Evolutionary conservation across 2,113 vertebrate genomes (phyloP), one percentile per base, ranked within the genome.

Genomic region (Anolis sagrei): DNA sequence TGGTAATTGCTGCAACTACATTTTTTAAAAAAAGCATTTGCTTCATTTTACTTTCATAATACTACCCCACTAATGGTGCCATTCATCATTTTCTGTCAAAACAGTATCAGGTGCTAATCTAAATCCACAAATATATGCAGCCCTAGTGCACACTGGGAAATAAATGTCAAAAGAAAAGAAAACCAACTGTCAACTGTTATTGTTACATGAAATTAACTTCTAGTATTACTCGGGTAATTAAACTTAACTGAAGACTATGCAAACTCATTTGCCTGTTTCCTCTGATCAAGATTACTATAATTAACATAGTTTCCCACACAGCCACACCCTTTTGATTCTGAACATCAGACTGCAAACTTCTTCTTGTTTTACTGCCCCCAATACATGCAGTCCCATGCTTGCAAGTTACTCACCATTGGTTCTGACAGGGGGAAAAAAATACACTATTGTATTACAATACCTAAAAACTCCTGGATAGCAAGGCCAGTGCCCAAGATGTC

Each of bases 11-110:
- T 88, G 3, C 70, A 88, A 88, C 89, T 92, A 85, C 54, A 78
- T 4, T 66, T 76, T 87, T 62, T 69, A 66, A 19, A 25, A 82
- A 68, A 74, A 82, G 82, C 10, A 48, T 78, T 89, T 84, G 0
- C 68, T 92, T 92, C 85, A 94, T 93, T 94, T 93, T 92, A 84
- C 79, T 90, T 92, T 62, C 72, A 44, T 79, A 88, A 82, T 75
- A 54, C 76, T 82, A 32, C 85, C 84, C 76, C 87, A 85, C 76
- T 93, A 93, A 93, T 89, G 91, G 81, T 86, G 91, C 36, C 79
- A 92, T 94, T 91, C 89, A 93, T 93, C 91, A 92, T 92, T 89
- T 92, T 86, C 88, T 91, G 81, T 90, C 86, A 83, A 88, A 93
- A 78, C 76, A 88, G 79, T 79, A 93, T 88, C 93, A 94, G 88